Conservation (phyloP, 2,888 invertebrate genomes). For the Anticlea derivata region DNA sequence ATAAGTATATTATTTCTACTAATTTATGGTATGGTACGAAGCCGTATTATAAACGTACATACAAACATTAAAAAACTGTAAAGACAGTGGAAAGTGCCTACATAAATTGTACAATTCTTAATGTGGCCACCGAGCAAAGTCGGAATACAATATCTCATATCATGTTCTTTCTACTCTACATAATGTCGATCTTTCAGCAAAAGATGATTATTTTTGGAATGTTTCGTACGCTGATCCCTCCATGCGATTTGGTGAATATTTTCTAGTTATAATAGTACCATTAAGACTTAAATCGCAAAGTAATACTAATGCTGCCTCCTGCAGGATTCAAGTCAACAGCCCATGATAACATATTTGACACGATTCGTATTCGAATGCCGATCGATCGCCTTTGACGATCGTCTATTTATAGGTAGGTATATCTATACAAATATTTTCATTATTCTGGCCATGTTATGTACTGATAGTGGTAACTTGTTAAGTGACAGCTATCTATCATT, state of each 20-base stretch:
- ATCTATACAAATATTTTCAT: conserved; percentile 29
- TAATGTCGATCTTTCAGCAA: conserved; percentile 32
- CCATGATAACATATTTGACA: conserved; percentile 20
- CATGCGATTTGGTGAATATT: conserved; percentile 29
- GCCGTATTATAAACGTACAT: conserved; percentile 36
- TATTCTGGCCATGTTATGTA: conserved; percentile 25
- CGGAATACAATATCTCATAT: conserved; percentile 26
- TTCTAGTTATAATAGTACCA: conserved; percentile 22
- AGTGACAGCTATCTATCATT: conserved; percentile 36
- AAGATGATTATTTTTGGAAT: conserved; percentile 39
- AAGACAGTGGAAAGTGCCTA: conserved; percentile 35
- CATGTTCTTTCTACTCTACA: conserved; percentile 36
- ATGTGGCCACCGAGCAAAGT: conserved; percentile 29
- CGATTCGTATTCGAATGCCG: conserved; percentile 19
- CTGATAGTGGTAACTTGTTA: conserved; percentile 34
- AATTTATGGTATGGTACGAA: conserved; percentile 36
- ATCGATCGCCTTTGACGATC: conserved; percentile 26
- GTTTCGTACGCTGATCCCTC: conserved; percentile 36
- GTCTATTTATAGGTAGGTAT: conserved; percentile 22
- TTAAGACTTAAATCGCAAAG: conserved; percentile 22
- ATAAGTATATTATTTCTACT: conserved; percentile 36
- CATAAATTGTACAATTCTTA: conserved; percentile 41
- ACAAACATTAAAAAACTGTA: conserved; percentile 35
- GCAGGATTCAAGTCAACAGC: conserved; percentile 21
- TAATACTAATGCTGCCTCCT: conserved; percentile 28